Evolutionary conservation across 2,888 invertebrate genomes (phyloP), one percentile per base, ranked within the genome.

Genomic region (Drosophila mettleri): DNA sequence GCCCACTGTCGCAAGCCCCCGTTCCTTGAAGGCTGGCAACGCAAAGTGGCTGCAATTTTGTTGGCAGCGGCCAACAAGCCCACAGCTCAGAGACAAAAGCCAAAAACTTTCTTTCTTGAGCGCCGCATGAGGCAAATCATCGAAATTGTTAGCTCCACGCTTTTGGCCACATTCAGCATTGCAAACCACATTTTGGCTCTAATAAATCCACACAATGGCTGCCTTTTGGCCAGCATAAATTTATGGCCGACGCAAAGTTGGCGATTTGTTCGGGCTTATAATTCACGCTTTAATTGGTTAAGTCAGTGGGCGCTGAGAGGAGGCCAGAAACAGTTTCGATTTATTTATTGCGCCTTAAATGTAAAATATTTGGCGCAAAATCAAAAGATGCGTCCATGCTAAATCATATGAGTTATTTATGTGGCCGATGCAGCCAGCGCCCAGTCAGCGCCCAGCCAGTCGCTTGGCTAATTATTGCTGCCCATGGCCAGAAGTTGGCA

Each of bases 221-320:
- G 86, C 69, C 72, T 83, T 86, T 86, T 86, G 80, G 78, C 69
- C 72, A 72, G 65, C 60, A 69, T 69, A 86, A 86, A 84, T 84
- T 84, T 84, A 84, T 84, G 88, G 71, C 74, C 85, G 41, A 33
- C 51, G 55, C 54, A 67, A 67, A 60, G 68, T 86, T 86, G 57
- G 64, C 79, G 79, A 76, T 74, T 86, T 83, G 84, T 80, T 81
- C 54, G 36, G 64, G 70, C 80, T 81, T 88, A 86, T 86, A 86
- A 88, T 73, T 85, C 81, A 88, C 76, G 71, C 79, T 88, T 85
- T 85, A 85, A 86, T 88, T 86, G 85, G 85, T 87, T 64, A 86
- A 77, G 78, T 60, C 77, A 33, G 53, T 74, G 49, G 71, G 59
- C 81, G 73, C 69, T 71, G 67, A 62, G 58, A 20, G 38, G 51